Percentiles rank a stretch among this genome's conserved stretches.
These are phyloP conservation scores for Hermatobates lingyangjiaoensis DNA, from an alignment of 1,140 invertebrate species.

Conservation along the genomic window DNA sequence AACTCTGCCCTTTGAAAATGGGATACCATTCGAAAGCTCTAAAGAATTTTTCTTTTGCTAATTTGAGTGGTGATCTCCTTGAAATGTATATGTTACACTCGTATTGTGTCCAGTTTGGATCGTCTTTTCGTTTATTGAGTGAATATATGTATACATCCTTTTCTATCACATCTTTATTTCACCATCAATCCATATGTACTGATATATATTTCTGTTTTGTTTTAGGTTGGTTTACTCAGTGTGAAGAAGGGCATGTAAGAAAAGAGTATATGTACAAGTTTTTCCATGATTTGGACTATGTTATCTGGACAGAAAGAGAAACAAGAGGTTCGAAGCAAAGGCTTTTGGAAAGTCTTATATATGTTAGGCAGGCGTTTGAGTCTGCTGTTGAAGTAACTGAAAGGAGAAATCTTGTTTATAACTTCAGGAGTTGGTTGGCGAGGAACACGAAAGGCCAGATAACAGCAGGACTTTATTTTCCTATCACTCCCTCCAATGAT, in stretches of 20 bases:
- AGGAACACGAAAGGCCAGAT: conserved; percentile 4
- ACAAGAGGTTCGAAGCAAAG: conserved; percentile 24
- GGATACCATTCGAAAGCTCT: too few relatives aligned
- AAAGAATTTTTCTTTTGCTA: too few relatives aligned
- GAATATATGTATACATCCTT: too few relatives aligned
- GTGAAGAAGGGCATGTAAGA: conserved; percentile 43
- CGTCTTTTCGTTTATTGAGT: too few relatives aligned
- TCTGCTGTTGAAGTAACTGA: conserved; percentile 70
- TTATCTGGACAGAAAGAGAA: conserved; percentile 61
- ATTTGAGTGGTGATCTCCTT: too few relatives aligned
- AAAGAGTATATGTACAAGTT: conserved; percentile 67
- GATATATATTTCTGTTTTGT: conserved; percentile 2
- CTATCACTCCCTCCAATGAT: neutral
- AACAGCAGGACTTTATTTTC: conserved; percentile 2
- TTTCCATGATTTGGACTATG: conserved; percentile 39
- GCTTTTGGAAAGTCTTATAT: conserved; percentile 44
- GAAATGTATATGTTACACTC: too few relatives aligned
- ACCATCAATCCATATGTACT: neutral
- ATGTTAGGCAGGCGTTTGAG: conserved; percentile 52
- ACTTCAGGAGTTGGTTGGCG: conserved; percentile 32
- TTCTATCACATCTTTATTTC: too few relatives aligned
- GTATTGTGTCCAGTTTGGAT: too few relatives aligned
- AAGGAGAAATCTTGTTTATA: conserved; percentile 70
- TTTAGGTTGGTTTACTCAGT: conserved; percentile 62
- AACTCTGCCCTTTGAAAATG: too few relatives aligned